A percentile compares a stretch with the other conserved stretches of the same genome.
Conservation (phyloP, 2,797 vertebrate species). For the Megaceryle alcyon region DNA sequence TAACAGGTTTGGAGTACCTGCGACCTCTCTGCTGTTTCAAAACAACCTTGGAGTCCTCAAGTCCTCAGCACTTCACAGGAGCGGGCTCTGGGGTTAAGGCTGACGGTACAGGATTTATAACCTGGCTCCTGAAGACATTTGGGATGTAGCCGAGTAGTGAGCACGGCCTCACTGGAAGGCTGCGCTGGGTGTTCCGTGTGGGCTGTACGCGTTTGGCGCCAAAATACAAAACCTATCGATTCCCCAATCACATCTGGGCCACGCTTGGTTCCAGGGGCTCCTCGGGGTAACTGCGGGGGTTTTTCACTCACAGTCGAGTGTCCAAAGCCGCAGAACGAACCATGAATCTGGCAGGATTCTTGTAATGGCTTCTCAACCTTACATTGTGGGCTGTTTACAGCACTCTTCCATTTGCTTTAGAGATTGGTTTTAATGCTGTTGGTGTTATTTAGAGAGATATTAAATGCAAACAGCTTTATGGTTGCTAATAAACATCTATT, state of each 20-base stretch:
- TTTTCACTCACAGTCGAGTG: neutral
- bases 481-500: constrained; percentile 60
- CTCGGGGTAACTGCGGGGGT: neutral
- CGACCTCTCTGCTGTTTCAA: neutral
- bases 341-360: constrained; percentile 50
- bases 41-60: neutral
- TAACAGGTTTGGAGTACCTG: neutral
- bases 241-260: neutral
- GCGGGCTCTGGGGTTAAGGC: neutral
- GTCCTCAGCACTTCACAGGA: neutral
- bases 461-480: constrained; percentile 51
- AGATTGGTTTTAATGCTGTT: constrained; percentile 44
- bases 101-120: fast-evolving
- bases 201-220: neutral
- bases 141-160: neutral
- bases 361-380: constrained; percentile 60
- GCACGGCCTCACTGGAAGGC: neutral
- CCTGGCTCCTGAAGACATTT: neutral
- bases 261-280: neutral
- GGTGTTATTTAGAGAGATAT: constrained; percentile 46
- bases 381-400: constrained; percentile 50
- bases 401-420: constrained; percentile 2
- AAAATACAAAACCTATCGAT: neutral
- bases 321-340: constrained; percentile 22
- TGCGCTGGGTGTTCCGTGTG: fast-evolving